phyloP scores from a whole-genome alignment of 2,797 vertebrate genomes.

The Myotis myotis region DNA sequence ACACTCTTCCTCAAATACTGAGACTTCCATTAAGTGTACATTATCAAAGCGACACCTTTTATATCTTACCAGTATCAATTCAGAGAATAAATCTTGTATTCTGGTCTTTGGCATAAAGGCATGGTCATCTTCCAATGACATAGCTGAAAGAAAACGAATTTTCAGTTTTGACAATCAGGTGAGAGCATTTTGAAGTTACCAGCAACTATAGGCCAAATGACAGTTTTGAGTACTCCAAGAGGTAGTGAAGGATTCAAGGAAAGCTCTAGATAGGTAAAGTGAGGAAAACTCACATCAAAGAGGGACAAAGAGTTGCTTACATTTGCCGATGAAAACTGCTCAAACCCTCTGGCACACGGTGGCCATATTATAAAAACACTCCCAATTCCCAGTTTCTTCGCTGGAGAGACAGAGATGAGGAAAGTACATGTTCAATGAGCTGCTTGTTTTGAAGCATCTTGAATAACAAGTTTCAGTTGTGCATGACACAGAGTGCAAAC shows the following conservation, averaged over 20 bases:
- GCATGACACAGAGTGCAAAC: too few relatives aligned
- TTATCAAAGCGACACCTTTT: not conserved
- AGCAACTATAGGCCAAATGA: slow-evolving; percentile 53
- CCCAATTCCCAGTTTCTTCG: too few relatives aligned
- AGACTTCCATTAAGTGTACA: not conserved
- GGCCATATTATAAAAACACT: not conserved
- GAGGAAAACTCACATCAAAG: too few relatives aligned
- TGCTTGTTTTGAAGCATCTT: too few relatives aligned
- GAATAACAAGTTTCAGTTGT: too few relatives aligned
- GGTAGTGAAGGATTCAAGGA: not conserved
- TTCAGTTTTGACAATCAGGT: not conserved
- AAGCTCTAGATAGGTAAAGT: not conserved
- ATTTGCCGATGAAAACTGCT: not conserved
- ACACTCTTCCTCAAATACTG: not conserved
- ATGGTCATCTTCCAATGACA: not conserved
- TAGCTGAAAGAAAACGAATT: not conserved
- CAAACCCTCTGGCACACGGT: not conserved
- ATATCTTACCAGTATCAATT: not conserved
- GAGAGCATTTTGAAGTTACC: not conserved
- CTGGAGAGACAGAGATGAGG: too few relatives aligned
- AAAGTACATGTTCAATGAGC: too few relatives aligned
- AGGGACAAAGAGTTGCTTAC: too few relatives aligned
- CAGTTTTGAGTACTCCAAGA: not conserved
- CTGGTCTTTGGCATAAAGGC: not conserved
- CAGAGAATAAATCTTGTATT: not conserved